A percentile compares a stretch with the other conserved stretches of the same genome.
Conservation (phyloP, 2,797 vertebrate genomes). For the Poecile montanus region DNA sequence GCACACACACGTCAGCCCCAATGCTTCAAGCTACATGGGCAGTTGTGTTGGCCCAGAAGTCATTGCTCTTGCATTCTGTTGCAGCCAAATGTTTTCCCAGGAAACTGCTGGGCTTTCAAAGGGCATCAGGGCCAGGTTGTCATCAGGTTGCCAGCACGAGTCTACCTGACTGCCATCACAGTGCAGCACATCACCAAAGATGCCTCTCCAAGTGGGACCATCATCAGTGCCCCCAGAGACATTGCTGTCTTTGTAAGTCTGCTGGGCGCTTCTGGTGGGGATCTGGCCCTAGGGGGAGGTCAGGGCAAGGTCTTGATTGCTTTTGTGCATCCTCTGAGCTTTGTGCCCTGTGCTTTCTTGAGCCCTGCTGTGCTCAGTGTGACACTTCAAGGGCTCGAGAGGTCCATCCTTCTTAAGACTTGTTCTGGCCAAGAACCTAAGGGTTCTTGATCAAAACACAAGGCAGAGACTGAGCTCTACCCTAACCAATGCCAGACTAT, state of each 20-base stretch:
- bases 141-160: not conserved
- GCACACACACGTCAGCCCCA: not conserved
- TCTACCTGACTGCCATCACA: not conserved
- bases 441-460: accelerated
- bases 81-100: not conserved
- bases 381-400: accelerated
- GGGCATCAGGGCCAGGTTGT: not conserved
- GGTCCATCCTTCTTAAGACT: not conserved
- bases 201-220: not conserved
- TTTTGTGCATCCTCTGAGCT: not conserved
- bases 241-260: not conserved
- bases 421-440: not conserved
- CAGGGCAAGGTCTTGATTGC: not conserved
- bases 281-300: not conserved
- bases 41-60: not conserved
- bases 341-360: not conserved
- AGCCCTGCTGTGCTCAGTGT: accelerated
- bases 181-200: not conserved
- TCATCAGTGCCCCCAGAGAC: not conserved
- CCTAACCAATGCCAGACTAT: not conserved
- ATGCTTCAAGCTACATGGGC: accelerated
- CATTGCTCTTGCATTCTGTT: not conserved
- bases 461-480: not conserved
- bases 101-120: not conserved
- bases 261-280: not conserved